A percentile compares a stretch with the other conserved stretches of the same genome.
phyloP scores from a whole-genome alignment of 1,140 invertebrate genomes.

The Octopus bimaculoides region DNA sequence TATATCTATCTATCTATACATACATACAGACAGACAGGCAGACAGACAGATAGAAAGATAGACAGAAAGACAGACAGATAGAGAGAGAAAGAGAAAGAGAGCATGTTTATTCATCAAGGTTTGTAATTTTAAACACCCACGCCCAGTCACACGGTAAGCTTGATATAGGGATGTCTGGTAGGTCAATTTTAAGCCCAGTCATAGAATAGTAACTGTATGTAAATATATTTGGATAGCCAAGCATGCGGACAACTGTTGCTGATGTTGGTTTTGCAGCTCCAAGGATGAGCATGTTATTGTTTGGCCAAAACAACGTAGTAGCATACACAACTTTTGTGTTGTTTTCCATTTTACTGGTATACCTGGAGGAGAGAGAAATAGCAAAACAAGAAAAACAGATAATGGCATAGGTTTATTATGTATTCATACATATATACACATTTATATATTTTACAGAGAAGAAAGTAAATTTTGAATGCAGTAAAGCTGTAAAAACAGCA shows the following conservation, averaged over 20 bases:
- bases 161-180: conserved; percentile 33
- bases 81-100: too few relatives aligned
- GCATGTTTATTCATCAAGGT: not conserved
- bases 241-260: conserved; percentile 38
- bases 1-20: too few relatives aligned
- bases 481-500: too few relatives aligned
- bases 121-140: conserved; percentile 41
- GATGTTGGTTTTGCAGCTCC: conserved; percentile 44
- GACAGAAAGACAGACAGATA: too few relatives aligned
- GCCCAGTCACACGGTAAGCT: conserved; percentile 39
- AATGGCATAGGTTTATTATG: too few relatives aligned
- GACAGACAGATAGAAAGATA: too few relatives aligned
- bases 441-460: too few relatives aligned
- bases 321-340: conserved; percentile 64
- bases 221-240: conserved; percentile 35
- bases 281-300: conserved; percentile 60
- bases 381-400: not conserved
- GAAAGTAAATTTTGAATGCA: too few relatives aligned
- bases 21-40: too few relatives aligned
- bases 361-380: conserved; percentile 58
- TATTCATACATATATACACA: too few relatives aligned
- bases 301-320: conserved; percentile 69
- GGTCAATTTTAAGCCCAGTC: conserved; percentile 27
- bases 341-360: conserved; percentile 57
- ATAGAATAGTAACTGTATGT: conserved; percentile 14